A percentile compares a stretch with the other conserved stretches of the same genome.
phyloP scores from a whole-genome alignment of 2,888 invertebrate genomes.

The Beris morrisii region DNA sequence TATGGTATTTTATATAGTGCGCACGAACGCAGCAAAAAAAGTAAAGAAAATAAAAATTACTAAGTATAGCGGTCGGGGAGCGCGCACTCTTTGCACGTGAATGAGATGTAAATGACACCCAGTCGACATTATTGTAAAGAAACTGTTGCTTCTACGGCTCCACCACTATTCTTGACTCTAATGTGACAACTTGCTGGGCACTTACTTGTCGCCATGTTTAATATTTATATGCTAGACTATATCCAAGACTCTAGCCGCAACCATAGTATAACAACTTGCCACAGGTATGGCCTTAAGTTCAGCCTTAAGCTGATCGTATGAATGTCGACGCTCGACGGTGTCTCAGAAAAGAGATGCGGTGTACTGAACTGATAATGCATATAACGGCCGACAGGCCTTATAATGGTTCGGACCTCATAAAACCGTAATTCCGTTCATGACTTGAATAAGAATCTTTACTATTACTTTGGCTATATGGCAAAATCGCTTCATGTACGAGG shows the following conservation, averaged over 20 bases:
- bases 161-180: constrained; percentile 4
- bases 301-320: not conserved
- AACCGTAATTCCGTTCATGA: constrained; percentile 27
- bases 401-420: constrained; percentile 26
- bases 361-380: constrained; percentile 1
- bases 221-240: not conserved
- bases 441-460: constrained; percentile 18
- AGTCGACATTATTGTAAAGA: too few relatives aligned
- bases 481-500: not conserved
- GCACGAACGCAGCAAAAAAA: too few relatives aligned
- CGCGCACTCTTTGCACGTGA: too few relatives aligned
- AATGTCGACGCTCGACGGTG: too few relatives aligned
- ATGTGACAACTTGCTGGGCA: constrained; percentile 16
- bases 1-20: too few relatives aligned
- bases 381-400: constrained; percentile 6
- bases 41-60: too few relatives aligned
- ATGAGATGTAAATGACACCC: too few relatives aligned
- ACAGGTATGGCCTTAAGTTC: not conserved
- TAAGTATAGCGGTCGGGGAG: too few relatives aligned
- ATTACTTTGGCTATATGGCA: not conserved
- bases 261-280: not conserved
- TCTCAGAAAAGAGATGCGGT: constrained; percentile 4
- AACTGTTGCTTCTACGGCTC: not conserved
- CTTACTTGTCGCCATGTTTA: not conserved
- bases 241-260: not conserved